Conservation (phyloP, 2,113 vertebrate genomes). For the Cryptomyrus ogoouensis region DNA sequence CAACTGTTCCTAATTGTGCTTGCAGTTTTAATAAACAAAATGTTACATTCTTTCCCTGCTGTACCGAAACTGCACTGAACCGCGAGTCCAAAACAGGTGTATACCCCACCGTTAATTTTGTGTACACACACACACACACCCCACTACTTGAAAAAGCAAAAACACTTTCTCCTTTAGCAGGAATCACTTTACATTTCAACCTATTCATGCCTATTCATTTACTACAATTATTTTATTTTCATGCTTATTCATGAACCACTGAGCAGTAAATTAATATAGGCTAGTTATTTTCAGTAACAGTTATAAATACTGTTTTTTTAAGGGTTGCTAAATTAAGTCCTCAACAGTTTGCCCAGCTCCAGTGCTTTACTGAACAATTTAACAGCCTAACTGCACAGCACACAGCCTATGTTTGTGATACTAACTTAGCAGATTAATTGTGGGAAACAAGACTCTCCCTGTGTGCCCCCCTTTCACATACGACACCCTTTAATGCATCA, state of each 20-base stretch:
- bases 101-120: background rate
- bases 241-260: background rate
- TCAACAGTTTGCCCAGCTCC: background rate
- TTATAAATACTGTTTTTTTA: background rate
- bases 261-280: background rate
- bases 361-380: background rate
- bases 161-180: background rate
- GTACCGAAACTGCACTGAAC: background rate
- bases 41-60: no score
- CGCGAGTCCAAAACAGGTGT: background rate
- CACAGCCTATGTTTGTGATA: background rate
- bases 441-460: background rate
- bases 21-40: no score
- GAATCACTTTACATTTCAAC: background rate
- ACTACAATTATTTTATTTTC: background rate
- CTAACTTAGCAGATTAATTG: background rate
- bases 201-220: background rate
- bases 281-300: background rate
- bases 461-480: background rate
- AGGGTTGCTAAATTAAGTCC: background rate
- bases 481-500: background rate
- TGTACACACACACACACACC: no score
- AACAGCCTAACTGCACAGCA: background rate
- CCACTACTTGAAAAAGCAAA: background rate
- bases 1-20: no score